Percentiles rank a stretch among this genome's conserved stretches.
phyloP scores from a whole-genome alignment of 2,888 invertebrate genomes.

The Gnatocerus cornutus region DNA sequence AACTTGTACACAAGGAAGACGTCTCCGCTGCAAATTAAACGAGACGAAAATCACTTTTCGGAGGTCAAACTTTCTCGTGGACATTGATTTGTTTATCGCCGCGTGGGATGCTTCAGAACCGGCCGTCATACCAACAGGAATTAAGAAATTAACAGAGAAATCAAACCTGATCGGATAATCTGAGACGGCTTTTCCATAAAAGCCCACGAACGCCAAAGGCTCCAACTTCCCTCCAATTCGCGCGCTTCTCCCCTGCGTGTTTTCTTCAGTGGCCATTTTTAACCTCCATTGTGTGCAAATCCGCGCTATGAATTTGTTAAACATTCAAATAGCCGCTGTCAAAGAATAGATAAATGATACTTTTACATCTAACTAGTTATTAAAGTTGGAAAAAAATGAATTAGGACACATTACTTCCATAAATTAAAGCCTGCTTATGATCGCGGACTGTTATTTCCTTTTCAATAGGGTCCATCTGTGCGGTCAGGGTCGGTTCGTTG shows the following conservation, averaged over 20 bases:
- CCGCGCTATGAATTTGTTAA: slow-evolving; percentile 36
- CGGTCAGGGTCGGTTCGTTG: slow-evolving; percentile 12
- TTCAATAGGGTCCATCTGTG: slow-evolving; percentile 29
- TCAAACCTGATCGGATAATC: slow-evolving; percentile 34
- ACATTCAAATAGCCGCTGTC: slow-evolving; percentile 38
- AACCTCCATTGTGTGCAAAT: slow-evolving; percentile 41
- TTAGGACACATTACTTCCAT: slow-evolving; percentile 39
- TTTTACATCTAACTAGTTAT: slow-evolving; percentile 38
- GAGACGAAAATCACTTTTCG: slow-evolving; percentile 52
- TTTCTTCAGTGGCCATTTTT: slow-evolving; percentile 4
- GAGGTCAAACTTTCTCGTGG: slow-evolving; percentile 63
- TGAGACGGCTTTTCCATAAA: slow-evolving; percentile 20
- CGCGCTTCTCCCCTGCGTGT: neutral
- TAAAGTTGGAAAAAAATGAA: slow-evolving; percentile 42
- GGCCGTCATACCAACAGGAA: slow-evolving; percentile 39
- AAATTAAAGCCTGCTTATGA: slow-evolving; percentile 32
- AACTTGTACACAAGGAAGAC: slow-evolving; percentile 44
- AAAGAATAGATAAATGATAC: slow-evolving; percentile 41
- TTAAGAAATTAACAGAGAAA: slow-evolving; percentile 42
- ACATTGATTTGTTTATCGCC: slow-evolving; percentile 47
- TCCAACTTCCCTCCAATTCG: neutral
- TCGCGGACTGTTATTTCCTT: slow-evolving; percentile 24
- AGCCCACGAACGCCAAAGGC: neutral
- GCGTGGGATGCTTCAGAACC: slow-evolving; percentile 43
- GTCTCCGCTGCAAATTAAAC: slow-evolving; percentile 41